Base-by-base conservation (phyloP, 1,140 invertebrate genomes). In the Rhagoletis pomonella region DNA sequence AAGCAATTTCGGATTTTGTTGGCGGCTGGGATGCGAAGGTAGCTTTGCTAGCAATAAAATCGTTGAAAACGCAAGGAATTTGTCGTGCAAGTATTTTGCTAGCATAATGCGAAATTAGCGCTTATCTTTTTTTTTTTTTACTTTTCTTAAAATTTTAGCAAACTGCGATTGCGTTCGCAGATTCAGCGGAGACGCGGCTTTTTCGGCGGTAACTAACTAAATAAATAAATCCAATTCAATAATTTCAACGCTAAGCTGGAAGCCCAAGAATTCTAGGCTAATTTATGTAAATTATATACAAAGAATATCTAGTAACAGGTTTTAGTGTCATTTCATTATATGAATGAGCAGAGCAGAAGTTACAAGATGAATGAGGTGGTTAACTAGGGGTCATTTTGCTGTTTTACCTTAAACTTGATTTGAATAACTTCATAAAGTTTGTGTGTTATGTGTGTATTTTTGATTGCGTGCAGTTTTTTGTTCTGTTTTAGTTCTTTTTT, bases 201-300 rank as follows among this genome's bases (percentile, higher is more conserved):
- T 19, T 55, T 81, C n/a, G 44, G 6, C 50, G 44, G 6, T n/a
- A 47, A 81, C 73, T 81, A 50, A 81, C n/a, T 58, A 44, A 77
- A 77, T 29, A 29, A 29, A 29, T 77, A 47, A 77, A 19, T 50
- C 42, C 65, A 12, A n/a, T 50, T 50, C 42, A 44, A 17, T 29
- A 44, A 14, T 47, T 44, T 50, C 14, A 77, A 9, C 69, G 1
- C 44, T 17, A 77, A 67, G 12, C 7, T 67, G 65, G 19, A 42
- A 10, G 69, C 14, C n/a, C 12, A 77, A 58, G 5, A 81, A 81
- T 47, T 10, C 55, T 19, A 19, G 47, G 1, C 9, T 81, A 42
- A 81, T 81, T 81, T 81, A 81, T 81, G 73, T 55, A 55, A 81
- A 81, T 81, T 81, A 9, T 81, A 81, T 81, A 14, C 73, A 81